A percentile compares a stretch with the other conserved stretches of the same genome.
phyloP scores from a whole-genome alignment of 2,113 vertebrate genomes.

The Plecotus auritus region DNA sequence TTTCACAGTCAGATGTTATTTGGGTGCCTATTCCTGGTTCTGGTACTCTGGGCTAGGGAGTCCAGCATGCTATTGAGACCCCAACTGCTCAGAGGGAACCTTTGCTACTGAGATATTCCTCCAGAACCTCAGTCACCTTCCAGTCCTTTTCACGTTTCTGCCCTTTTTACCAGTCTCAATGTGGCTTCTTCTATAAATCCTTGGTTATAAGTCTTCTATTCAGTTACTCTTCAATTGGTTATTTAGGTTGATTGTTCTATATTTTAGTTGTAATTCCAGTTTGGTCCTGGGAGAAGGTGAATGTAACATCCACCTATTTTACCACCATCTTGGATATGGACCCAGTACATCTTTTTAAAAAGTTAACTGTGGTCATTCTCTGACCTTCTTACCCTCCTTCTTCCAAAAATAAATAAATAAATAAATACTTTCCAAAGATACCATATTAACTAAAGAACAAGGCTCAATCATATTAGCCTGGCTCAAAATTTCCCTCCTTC shows the following conservation, averaged over 20 bases:
- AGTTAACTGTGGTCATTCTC: not conserved
- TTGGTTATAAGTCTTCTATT: not conserved
- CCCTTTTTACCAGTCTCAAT: not conserved
- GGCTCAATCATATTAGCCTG: not conserved
- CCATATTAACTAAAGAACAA: not conserved
- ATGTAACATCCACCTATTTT: not conserved
- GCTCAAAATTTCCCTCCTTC: not conserved
- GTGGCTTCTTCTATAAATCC: not conserved
- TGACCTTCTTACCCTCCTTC: not conserved
- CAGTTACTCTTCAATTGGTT: not conserved
- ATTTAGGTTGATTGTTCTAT: not conserved
- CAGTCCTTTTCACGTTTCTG: not conserved
- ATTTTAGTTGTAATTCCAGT: not conserved
- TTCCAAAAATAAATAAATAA: too few relatives aligned
- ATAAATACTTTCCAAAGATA: slow-evolving; percentile 14
- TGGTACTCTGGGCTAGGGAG: not conserved
- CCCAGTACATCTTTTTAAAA: not conserved
- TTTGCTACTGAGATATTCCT: not conserved
- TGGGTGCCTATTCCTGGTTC: not conserved
- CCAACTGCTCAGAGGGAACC: not conserved
- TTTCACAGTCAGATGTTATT: not conserved
- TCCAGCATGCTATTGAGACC: not conserved
- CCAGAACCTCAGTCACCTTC: not conserved
- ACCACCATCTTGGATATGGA: not conserved
- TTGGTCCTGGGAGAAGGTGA: not conserved